Evolutionary conservation across 2,797 vertebrate genomes (phyloP).

Genomic region (Todus mexicanus): DNA sequence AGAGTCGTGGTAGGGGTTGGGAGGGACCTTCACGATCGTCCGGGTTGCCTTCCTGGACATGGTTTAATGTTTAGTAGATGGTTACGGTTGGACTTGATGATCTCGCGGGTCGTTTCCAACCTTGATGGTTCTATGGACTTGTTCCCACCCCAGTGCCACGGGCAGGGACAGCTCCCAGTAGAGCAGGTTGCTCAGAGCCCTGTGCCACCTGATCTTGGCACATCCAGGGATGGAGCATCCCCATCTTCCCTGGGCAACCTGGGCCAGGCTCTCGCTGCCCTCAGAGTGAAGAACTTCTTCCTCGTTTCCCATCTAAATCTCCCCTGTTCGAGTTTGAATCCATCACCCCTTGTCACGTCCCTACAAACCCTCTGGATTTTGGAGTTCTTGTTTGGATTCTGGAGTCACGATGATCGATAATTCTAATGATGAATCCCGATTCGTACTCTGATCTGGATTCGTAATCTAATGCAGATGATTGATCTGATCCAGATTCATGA

Average conservation of each 20-base stretch:
- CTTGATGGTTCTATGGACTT: too few species aligned
- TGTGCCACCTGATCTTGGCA: neutral
- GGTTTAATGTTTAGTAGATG: too few species aligned
- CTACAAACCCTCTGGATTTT: too few species aligned
- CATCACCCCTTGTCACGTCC: neutral
- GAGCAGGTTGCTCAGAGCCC: neutral
- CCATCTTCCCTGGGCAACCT: neutral
- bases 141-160: neutral
- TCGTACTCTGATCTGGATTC: neutral
- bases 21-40: neutral
- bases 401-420: neutral
- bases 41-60: too few species aligned
- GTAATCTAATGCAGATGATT: neutral
- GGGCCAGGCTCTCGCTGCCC: neutral
- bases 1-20: neutral
- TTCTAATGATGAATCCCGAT: neutral
- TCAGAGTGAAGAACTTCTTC: too few species aligned
- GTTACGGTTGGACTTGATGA: too few species aligned
- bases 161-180: neutral
- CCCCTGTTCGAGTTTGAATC: neutral
- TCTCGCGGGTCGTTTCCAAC: too few species aligned
- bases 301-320: too few species aligned
- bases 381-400: too few species aligned
- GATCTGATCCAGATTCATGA: neutral
- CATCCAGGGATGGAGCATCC: neutral